Conservation (phyloP, 2,888 invertebrate species). For the Idaea biselata region DNA sequence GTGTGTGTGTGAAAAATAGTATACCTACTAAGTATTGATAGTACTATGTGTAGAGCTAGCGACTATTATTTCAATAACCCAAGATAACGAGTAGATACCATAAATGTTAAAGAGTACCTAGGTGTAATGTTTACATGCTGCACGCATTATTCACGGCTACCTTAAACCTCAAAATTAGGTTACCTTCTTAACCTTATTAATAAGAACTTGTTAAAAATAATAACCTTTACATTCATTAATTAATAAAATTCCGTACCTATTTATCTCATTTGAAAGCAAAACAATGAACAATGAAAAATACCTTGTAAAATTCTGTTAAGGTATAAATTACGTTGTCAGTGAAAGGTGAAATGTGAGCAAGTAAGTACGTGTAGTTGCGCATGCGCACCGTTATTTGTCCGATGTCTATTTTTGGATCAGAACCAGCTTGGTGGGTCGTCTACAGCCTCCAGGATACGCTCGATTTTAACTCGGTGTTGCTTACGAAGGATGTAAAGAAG, state of each 20-base stretch:
- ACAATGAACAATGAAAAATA: conserved; percentile 30
- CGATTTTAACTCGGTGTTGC: conserved; percentile 35
- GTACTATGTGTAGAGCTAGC: no score
- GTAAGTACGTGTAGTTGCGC: conserved; percentile 46
- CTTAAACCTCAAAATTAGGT: neutral
- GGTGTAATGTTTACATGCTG: no score
- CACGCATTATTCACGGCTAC: no score
- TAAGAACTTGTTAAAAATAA: neutral
- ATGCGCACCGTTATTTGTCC: conserved; percentile 58
- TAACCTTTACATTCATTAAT: neutral
- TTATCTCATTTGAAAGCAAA: conserved; percentile 22
- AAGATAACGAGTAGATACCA: no score
- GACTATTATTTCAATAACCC: no score
- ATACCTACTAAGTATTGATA: no score
- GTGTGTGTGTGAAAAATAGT: no score
- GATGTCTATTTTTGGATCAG: conserved; percentile 62
- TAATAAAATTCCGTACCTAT: neutral
- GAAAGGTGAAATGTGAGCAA: conserved; percentile 62
- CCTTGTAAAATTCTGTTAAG: conserved; percentile 32
- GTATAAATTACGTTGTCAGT: conserved; percentile 54
- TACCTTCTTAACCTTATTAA: conserved; percentile 1
- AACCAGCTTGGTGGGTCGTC: conserved; percentile 50
- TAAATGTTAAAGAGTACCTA: no score
- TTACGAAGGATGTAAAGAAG: neutral
- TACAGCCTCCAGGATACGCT: conserved; percentile 44